Evolutionary conservation across 2,888 invertebrate species (phyloP).

Genomic region (Dimorphilus gyrociliatus): DNA sequence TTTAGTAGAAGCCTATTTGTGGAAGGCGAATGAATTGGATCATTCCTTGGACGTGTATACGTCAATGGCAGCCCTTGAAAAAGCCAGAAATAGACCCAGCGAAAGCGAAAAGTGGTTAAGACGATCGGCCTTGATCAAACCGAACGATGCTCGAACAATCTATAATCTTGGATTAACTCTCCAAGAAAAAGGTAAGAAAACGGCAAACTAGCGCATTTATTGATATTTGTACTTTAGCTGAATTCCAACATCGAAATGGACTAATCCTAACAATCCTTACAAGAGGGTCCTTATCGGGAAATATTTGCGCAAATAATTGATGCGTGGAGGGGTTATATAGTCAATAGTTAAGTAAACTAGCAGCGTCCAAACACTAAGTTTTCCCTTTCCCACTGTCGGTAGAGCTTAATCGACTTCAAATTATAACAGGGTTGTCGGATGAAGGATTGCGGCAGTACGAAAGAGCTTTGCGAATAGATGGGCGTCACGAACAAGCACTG

Average conservation of each 20-base stretch:
- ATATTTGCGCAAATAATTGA: too few relatives aligned
- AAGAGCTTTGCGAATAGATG: slow-evolving; percentile 12
- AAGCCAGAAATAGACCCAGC: too few relatives aligned
- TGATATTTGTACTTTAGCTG: too few relatives aligned
- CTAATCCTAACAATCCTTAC: too few relatives aligned
- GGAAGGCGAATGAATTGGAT: slow-evolving; percentile 15
- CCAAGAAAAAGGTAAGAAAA: slow-evolving; percentile 24
- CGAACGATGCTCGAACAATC: slow-evolving; percentile 21
- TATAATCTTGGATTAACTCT: slow-evolving; percentile 27
- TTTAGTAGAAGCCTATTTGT: too few relatives aligned
- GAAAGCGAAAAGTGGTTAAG: slow-evolving; percentile 13
- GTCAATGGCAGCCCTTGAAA: too few relatives aligned
- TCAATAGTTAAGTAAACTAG: too few relatives aligned
- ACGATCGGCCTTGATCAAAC: slow-evolving; percentile 11
- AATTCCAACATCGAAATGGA: too few relatives aligned
- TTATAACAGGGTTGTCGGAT: slow-evolving; percentile 11
- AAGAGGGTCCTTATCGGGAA: too few relatives aligned
- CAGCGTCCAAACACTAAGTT: too few relatives aligned
- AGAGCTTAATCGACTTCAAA: neutral
- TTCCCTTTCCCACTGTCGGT: neutral
- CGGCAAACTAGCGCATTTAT: neutral
- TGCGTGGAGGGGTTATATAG: too few relatives aligned
- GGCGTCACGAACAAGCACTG: slow-evolving; percentile 10
- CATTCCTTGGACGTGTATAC: too few relatives aligned
- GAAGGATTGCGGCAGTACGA: slow-evolving; percentile 14